A percentile compares a stretch with the other conserved stretches of the same genome.
Evolutionary conservation across 2,888 invertebrate genomes (phyloP).

Genomic region (Noctua pronuba): DNA sequence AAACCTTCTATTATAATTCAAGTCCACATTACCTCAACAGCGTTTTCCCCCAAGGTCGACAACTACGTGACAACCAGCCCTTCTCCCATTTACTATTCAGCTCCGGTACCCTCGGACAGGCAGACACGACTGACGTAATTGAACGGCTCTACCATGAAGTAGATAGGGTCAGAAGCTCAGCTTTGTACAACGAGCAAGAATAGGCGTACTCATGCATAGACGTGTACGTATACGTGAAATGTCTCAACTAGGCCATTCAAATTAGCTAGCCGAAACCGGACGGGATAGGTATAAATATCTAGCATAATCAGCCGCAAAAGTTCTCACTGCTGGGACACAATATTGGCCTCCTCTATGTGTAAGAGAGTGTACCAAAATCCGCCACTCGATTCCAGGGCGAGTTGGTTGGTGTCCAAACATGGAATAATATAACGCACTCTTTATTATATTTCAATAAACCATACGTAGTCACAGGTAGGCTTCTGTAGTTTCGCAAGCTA

Average conservation of each 20-base stretch:
- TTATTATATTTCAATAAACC: too few relatives aligned
- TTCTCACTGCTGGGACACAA: not conserved
- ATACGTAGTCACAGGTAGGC: too few relatives aligned
- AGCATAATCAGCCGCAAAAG: not conserved
- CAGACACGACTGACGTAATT: conserved; percentile 58
- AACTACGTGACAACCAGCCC: conserved; percentile 46
- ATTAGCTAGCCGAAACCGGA: too few relatives aligned
- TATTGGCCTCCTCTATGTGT: not conserved
- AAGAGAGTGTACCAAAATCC: not conserved
- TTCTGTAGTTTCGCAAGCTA: not conserved
- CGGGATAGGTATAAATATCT: not conserved
- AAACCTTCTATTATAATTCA: conserved; percentile 1
- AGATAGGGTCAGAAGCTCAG: conserved; percentile 3
- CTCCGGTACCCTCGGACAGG: conserved; percentile 22
- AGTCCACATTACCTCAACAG: conserved; percentile 11
- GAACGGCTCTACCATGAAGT: conserved; percentile 3
- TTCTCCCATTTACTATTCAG: conserved; percentile 55
- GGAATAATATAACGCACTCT: too few relatives aligned
- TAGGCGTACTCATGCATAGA: not conserved
- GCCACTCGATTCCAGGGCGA: not conserved
- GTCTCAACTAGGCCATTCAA: not conserved
- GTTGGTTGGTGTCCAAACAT: not conserved
- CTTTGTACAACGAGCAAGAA: not conserved
- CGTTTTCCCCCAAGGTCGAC: conserved; percentile 39
- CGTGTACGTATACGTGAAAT: not conserved